Percentiles rank a stretch among this genome's conserved stretches.
Conservation (phyloP, 2,888 invertebrate species). For the Chrysolina oricalcia region DNA sequence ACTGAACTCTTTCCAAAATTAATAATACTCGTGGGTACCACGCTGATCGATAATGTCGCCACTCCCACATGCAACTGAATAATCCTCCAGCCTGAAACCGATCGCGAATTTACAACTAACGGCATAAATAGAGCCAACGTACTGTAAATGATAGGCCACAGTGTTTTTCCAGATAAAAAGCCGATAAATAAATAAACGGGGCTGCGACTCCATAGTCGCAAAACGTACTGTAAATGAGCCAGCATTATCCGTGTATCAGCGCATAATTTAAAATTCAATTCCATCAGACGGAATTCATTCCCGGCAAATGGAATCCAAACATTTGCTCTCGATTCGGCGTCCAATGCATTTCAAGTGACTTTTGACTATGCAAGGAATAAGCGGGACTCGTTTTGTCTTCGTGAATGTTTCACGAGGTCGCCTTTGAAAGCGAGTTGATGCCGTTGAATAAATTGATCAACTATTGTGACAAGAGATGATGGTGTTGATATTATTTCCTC, state of each 20-base stretch:
- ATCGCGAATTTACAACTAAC: neutral
- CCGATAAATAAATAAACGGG: constrained; percentile 42
- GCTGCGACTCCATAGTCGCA: constrained; percentile 35
- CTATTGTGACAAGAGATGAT: neutral
- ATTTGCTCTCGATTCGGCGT: constrained; percentile 55
- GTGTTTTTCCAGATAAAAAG: constrained; percentile 19
- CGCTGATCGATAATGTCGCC: neutral
- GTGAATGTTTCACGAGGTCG: constrained; percentile 8
- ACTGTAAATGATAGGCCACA: constrained; percentile 6
- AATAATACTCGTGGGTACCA: no score
- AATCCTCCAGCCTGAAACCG: no score
- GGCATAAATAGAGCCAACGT: constrained; percentile 12
- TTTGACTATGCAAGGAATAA: constrained; percentile 16
- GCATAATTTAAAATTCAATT: constrained; percentile 60
- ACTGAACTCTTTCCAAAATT: neutral
- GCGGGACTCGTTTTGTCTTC: constrained; percentile 17
- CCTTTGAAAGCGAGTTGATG: neutral
- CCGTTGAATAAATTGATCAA: constrained; percentile 16
- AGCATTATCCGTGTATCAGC: constrained; percentile 46
- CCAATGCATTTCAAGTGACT: constrained; percentile 55
- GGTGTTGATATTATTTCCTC: neutral
- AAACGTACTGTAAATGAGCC: constrained; percentile 34
- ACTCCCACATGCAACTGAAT: neutral
- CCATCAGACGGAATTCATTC: constrained; percentile 49
- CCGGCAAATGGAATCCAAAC: constrained; percentile 60